These are phyloP conservation scores for Nephrotoma appendiculata DNA, from an alignment of 2,888 invertebrate genomes.

Conservation along the genomic window DNA sequence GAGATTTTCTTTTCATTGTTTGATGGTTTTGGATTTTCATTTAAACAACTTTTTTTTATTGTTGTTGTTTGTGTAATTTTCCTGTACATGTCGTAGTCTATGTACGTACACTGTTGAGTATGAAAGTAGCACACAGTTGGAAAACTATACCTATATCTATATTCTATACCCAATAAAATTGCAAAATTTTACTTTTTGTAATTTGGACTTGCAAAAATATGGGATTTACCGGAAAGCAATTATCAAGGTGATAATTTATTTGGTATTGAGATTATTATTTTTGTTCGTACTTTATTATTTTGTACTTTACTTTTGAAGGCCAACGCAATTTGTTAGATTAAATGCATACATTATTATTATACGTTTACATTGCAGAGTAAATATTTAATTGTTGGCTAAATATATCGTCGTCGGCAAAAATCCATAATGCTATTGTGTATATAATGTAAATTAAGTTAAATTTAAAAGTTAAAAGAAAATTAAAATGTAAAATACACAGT, in stretches of 20 bases:
- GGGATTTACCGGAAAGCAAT: neutral
- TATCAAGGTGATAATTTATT: neutral
- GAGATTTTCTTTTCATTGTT: neutral
- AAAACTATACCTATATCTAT: neutral
- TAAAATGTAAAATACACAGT: no score
- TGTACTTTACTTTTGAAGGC: neutral
- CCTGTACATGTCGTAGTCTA: neutral
- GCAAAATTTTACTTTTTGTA: neutral
- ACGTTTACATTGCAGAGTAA: neutral
- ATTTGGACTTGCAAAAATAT: neutral
- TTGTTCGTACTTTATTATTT: neutral
- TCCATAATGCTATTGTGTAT: no score
- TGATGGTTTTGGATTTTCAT: neutral
- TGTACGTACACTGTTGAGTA: neutral
- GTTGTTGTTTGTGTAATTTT: neutral
- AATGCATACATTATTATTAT: neutral
- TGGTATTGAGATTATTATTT: neutral
- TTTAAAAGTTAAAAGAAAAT: no score
- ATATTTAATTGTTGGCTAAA: no score
- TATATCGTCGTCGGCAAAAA: no score
- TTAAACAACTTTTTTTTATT: neutral
- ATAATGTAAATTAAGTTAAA: no score
- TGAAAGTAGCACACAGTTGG: neutral
- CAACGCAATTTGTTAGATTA: neutral
- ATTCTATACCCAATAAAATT: neutral